Evolutionary conservation across 2,888 invertebrate species (phyloP).

Genomic region (Dermolepida albohirtum): DNA sequence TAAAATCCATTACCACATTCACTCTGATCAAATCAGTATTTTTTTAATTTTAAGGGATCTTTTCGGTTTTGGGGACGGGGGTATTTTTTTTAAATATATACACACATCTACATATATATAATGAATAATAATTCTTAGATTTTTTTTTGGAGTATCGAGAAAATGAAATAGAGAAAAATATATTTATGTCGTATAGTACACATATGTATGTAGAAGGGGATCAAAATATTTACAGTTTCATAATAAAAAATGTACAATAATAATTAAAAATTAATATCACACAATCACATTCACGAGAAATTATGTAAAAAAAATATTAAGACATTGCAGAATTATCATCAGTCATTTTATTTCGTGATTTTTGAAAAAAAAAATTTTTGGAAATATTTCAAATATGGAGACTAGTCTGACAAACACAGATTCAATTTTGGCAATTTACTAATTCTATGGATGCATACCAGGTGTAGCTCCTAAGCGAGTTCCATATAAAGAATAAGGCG

Average conservation of each 20-base stretch:
- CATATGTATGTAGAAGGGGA: neutral
- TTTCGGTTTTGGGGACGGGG: too few species aligned
- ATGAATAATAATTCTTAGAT: too few species aligned
- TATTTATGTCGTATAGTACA: too few species aligned
- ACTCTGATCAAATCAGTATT: slow-evolving; percentile 40
- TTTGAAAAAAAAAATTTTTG: neutral
- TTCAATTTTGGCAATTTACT: slow-evolving; percentile 44
- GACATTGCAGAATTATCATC: slow-evolving; percentile 11
- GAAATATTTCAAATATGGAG: slow-evolving; percentile 9
- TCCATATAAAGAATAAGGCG: slow-evolving; percentile 89
- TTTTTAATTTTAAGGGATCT: slow-evolving; percentile 23
- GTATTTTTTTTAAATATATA: too few species aligned
- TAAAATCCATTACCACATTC: neutral
- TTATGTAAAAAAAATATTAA: slow-evolving; percentile 30
- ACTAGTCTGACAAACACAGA: slow-evolving; percentile 28
- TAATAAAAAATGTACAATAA: slow-evolving; percentile 35
- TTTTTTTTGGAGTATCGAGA: too few species aligned
- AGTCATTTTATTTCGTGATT: slow-evolving; percentile 9
- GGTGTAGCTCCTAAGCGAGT: slow-evolving; percentile 84
- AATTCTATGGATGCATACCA: slow-evolving; percentile 76
- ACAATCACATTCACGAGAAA: slow-evolving; percentile 61
- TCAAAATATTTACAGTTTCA: neutral
- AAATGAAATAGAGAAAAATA: too few species aligned
- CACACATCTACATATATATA: too few species aligned
- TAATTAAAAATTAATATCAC: slow-evolving; percentile 62